Evolutionary conservation across 1,140 invertebrate genomes (phyloP).

Genomic region (Solen grandis): DNA sequence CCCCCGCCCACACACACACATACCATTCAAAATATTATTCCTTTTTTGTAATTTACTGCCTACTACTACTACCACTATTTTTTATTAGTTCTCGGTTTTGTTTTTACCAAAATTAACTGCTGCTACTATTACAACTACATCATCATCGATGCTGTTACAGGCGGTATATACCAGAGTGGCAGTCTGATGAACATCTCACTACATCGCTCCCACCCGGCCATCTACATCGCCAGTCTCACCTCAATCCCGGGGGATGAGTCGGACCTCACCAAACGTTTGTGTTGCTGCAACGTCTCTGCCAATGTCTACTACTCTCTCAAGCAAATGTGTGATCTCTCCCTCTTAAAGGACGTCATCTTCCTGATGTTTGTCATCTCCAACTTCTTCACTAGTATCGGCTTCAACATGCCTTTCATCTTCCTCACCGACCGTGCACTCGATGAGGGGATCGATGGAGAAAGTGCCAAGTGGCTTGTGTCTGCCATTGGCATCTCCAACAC

Average conservation of each 20-base stretch:
- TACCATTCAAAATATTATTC: no score
- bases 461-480: constrained; percentile 94
- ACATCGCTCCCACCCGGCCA: constrained; percentile 77
- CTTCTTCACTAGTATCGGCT: constrained; percentile 97
- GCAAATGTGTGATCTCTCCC: constrained; percentile 92
- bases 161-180: constrained; percentile 92
- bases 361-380: constrained; percentile 95
- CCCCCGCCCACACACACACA: no score
- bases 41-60: no score
- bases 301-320: constrained; percentile 82
- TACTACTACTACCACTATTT: no score
- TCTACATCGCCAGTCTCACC: constrained; percentile 68
- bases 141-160: no score
- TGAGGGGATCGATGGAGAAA: constrained; percentile 84
- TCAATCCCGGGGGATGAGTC: constrained; percentile 57
- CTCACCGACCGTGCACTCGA: constrained; percentile 82
- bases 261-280: constrained; percentile 18
- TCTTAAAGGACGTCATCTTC: constrained; percentile 93
- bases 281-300: constrained; percentile 44
- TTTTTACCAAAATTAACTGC: no score
- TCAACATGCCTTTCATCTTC: constrained; percentile 95
- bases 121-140: no score
- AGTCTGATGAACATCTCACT: constrained; percentile 86
- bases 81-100: no score
- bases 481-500: constrained; percentile 89